Conservation (phyloP, 1,140 invertebrate species). For the Drosophila ohnishii region DNA sequence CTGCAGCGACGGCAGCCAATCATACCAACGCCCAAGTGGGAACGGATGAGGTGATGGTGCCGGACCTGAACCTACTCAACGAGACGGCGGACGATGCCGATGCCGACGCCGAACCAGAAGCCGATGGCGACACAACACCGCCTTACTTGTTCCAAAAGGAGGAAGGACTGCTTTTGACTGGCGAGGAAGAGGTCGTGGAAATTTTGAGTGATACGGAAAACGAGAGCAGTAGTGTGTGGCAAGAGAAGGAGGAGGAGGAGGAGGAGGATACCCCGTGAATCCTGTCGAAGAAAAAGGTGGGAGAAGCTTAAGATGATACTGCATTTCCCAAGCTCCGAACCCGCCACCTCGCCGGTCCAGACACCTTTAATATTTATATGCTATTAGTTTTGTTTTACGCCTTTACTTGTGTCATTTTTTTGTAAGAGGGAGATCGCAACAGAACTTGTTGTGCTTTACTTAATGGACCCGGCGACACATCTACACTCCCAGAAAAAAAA, state of each 20-base stretch:
- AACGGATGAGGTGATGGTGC: slow-evolving; percentile 59
- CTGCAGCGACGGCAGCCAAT: slow-evolving; percentile 33
- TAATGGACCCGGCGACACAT: slow-evolving; percentile 47
- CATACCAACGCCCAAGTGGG: slow-evolving; percentile 53
- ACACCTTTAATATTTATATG: slow-evolving; percentile 67
- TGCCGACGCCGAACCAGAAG: slow-evolving; percentile 12
- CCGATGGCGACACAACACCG: slow-evolving; percentile 30
- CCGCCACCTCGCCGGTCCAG: slow-evolving; percentile 36
- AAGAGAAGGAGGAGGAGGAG: slow-evolving; percentile 62
- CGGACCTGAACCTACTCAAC: slow-evolving; percentile 50
- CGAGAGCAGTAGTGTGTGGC: slow-evolving; percentile 69
- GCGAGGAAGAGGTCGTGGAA: slow-evolving; percentile 59
- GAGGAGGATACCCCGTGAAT: slow-evolving; percentile 28
- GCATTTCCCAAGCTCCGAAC: neutral
- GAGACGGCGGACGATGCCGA: slow-evolving; percentile 38
- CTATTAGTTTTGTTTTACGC: slow-evolving; percentile 63
- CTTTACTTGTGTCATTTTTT: slow-evolving; percentile 70
- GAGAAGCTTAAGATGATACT: slow-evolving; percentile 1
- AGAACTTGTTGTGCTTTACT: slow-evolving; percentile 76
- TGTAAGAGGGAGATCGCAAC: slow-evolving; percentile 74
- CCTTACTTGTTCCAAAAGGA: slow-evolving; percentile 41
- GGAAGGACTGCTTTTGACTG: slow-evolving; percentile 39
- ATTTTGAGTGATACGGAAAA: slow-evolving; percentile 73
- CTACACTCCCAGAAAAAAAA: slow-evolving; percentile 20
- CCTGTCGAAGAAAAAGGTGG: neutral